Base-by-base conservation (phyloP, 2,888 invertebrate genomes). In the Ptychoptera contaminata region DNA sequence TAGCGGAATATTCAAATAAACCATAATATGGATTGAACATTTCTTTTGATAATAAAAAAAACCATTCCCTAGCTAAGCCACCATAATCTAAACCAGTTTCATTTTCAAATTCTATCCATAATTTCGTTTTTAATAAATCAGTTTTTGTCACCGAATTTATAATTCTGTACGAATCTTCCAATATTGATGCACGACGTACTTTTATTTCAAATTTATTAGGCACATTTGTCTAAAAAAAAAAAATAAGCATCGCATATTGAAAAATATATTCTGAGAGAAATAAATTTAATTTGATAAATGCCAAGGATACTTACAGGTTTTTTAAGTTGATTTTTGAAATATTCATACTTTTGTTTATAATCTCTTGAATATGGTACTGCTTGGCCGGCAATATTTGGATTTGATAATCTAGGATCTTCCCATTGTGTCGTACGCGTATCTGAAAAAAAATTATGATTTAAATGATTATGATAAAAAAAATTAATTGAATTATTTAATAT, bases 21-120 rank as follows among this genome's bases (percentile, higher is more conserved):
- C 97, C 97, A 68, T 98, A 98, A 67, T 97, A 98, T 0, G 98
- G 98, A 73, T 98, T 98, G 69, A 98, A 98, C 93, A 98, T 96
- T 72, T 98, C 97, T 67, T 94, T 94, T 1, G 96, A 97, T 10
- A 98, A 71, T 23, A 97, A 74, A 73, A 94, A 98, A 73, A 98
- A 98, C 94, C 96, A 97, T 68, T 98, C 97, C 48, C 97, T 75
- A 1, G 94, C 90, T 43, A 96, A 74, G 12, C 96, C 96, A 45
- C 96, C 96, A 67, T 97, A 97, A 69, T 97, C 97, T 43, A 76
- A 62, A 12, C 96, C 96, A 37, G 91, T 86, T 69, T 98, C 98
- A 3, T 92, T 90, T 63, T 96, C 94, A 67, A 98, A 98, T 68
- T 97, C 96, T 44, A 98, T 85, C 97, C 97, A 98, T 45, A 98